Evolutionary conservation across 2,113 vertebrate species (phyloP).

Genomic region (Gopherus flavomarginatus): DNA sequence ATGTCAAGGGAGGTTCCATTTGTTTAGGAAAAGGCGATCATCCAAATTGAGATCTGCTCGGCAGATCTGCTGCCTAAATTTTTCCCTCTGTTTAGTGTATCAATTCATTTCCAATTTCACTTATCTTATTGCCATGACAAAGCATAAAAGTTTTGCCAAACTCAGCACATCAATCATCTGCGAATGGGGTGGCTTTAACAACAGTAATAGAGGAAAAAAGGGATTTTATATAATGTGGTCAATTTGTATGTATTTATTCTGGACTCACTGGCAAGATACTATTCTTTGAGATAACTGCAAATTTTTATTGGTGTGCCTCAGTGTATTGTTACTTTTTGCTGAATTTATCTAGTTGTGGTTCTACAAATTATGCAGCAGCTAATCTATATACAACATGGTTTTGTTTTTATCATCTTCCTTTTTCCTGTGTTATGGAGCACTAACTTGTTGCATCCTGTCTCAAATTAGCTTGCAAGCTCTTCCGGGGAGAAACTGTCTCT

Average conservation of each 20-base stretch:
- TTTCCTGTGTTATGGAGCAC: background rate
- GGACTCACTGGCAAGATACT: background rate
- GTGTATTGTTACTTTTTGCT: background rate
- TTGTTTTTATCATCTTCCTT: background rate
- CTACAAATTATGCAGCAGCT: background rate
- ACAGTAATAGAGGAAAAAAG: background rate
- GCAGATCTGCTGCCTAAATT: background rate
- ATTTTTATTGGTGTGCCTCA: background rate
- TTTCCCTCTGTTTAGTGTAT: background rate
- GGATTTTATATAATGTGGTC: background rate
- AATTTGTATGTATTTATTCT: background rate
- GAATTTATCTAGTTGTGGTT: fast-evolving
- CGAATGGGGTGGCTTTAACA: background rate
- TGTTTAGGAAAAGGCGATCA: background rate
- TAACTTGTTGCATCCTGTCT: background rate
- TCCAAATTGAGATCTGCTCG: background rate
- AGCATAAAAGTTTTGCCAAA: background rate
- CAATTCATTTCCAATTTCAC: background rate
- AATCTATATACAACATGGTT: background rate
- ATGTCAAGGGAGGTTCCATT: background rate
- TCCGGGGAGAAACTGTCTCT: background rate
- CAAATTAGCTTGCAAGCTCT: background rate
- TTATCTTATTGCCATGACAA: background rate
- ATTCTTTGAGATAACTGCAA: background rate
- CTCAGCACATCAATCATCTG: background rate